A percentile compares a stretch with the other conserved stretches of the same genome.
Conservation (phyloP, 2,888 invertebrate genomes). For the Nebria salina region DNA sequence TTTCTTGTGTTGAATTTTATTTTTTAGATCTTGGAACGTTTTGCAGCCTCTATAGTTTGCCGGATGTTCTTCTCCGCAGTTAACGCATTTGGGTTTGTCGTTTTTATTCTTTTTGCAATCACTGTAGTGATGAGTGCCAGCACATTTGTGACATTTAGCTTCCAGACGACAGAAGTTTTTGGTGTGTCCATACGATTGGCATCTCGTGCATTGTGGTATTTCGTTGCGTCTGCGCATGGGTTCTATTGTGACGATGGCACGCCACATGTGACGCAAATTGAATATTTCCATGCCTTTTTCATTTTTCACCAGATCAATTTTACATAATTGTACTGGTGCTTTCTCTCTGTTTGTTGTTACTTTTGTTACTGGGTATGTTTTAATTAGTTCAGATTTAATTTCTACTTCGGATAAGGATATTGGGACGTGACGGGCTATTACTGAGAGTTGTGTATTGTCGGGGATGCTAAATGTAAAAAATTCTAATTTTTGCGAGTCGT, state of each 20-base stretch:
- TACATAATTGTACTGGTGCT: neutral
- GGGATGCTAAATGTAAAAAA: conserved; percentile 16
- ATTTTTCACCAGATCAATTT: no score
- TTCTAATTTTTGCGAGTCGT: conserved; percentile 8
- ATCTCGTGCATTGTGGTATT: conserved; percentile 25
- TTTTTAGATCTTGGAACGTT: no score
- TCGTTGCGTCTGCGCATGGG: neutral
- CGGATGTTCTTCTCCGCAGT: conserved; percentile 24
- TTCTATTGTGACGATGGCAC: conserved; percentile 6
- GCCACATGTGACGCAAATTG: no score
- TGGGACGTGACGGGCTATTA: conserved; percentile 17
- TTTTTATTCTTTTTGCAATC: conserved; percentile 3
- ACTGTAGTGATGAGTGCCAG: neutral
- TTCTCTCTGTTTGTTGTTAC: conserved; percentile 24
- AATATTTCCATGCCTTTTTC: no score
- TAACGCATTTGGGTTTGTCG: conserved; percentile 23
- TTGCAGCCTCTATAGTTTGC: conserved; percentile 21
- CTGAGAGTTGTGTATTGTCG: neutral
- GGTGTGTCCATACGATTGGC: conserved; percentile 28
- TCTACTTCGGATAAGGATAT: conserved; percentile 24
- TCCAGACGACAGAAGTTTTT: conserved; percentile 10
- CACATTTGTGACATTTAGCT: conserved; percentile 16
- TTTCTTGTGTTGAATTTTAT: no score
- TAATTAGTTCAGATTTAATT: conserved; percentile 18
- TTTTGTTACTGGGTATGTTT: neutral